A percentile compares a stretch with the other conserved stretches of the same genome.
Evolutionary conservation across 1,140 invertebrate genomes (phyloP).

Genomic region (Ceratosolen solmsi): DNA sequence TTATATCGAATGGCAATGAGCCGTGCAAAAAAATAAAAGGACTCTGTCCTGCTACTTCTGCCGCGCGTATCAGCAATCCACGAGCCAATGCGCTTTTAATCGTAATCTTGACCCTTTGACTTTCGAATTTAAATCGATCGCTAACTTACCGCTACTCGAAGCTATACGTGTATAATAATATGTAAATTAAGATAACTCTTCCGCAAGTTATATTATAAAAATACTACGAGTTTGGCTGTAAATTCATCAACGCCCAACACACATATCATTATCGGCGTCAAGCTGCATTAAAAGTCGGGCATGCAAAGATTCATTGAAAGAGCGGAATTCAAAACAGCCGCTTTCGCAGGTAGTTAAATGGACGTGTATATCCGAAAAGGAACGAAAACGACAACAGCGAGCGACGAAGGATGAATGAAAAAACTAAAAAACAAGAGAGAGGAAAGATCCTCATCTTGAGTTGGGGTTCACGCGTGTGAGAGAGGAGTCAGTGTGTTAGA

Average conservation of each 20-base stretch:
- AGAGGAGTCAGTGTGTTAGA: constrained; percentile 22
- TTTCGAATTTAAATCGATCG: no score
- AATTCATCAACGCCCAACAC: neutral
- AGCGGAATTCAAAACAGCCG: constrained; percentile 44
- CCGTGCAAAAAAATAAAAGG: neutral
- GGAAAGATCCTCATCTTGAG: neutral
- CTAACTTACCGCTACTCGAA: no score
- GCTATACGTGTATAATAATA: no score
- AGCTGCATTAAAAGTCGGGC: constrained; percentile 21
- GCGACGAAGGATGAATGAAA: constrained; percentile 41
- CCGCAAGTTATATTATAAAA: no score
- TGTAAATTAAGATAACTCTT: no score
- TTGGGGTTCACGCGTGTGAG: neutral
- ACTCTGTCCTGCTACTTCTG: no score
- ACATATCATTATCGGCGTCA: constrained; percentile 27
- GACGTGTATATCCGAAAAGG: constrained; percentile 22
- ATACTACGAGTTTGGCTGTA: neutral
- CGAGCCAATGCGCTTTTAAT: no score
- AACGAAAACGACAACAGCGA: constrained; percentile 48
- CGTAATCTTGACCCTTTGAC: no score
- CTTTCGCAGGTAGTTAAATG: constrained; percentile 44
- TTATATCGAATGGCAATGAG: constrained; percentile 38
- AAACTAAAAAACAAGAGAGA: constrained; percentile 19
- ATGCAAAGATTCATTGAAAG: constrained; percentile 41
- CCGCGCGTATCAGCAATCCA: no score